Conservation (phyloP, 2,797 vertebrate genomes). For the Halcyon smyrnensis region DNA sequence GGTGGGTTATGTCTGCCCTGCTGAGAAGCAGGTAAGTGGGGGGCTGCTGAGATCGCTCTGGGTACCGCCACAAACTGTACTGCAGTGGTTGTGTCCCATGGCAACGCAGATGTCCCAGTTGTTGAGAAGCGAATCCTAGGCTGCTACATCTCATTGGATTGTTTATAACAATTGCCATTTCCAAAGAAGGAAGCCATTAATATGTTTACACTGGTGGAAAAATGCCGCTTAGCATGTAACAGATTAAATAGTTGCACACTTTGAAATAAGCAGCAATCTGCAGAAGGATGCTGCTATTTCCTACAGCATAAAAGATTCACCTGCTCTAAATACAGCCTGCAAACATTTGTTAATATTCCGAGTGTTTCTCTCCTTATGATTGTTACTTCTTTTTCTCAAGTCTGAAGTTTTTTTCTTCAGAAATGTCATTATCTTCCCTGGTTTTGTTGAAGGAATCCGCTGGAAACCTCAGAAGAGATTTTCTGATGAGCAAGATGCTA, state of each 20-base stretch:
- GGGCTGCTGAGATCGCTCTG: accelerated
- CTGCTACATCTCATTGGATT: background rate
- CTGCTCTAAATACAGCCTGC: background rate
- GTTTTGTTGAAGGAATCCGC: background rate
- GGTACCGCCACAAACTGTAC: background rate
- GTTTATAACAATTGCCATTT: background rate
- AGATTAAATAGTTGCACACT: background rate
- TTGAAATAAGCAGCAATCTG: background rate
- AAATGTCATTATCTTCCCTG: background rate
- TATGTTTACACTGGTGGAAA: background rate
- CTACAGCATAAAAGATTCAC: background rate
- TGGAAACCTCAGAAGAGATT: background rate
- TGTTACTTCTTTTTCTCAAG: background rate
- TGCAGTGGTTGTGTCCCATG: background rate
- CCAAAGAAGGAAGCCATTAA: background rate
- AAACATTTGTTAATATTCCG: background rate
- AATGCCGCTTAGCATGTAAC: background rate
- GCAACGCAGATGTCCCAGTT: background rate
- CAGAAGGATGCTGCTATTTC: background rate
- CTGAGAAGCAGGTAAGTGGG: background rate
- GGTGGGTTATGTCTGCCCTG: background rate
- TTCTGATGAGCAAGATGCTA: background rate
- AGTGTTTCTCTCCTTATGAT: background rate
- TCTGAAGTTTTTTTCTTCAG: background rate
- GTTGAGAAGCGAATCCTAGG: background rate